These are phyloP conservation scores for Trididemnum clinides DNA, from an alignment of 23 tunicate species.

Conservation along the genomic window DNA sequence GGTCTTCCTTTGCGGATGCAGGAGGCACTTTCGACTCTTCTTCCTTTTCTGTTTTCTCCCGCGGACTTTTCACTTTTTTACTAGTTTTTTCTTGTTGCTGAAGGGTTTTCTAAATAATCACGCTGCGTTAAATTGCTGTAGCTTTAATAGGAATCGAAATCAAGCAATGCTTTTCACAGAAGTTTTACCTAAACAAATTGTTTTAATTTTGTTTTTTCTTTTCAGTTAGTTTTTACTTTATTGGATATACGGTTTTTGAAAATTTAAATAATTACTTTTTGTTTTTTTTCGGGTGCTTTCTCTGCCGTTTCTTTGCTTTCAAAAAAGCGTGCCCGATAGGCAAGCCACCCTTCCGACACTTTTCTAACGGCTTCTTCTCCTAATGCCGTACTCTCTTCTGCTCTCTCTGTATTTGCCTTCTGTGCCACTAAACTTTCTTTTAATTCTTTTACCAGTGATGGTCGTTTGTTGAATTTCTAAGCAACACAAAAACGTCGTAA, in stretches of 20 bases:
- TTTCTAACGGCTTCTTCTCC: not conserved
- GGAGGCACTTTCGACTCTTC: not conserved
- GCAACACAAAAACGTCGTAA: too few relatives aligned
- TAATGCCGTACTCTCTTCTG: not conserved
- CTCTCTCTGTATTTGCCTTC: not conserved
- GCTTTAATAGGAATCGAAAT: too few relatives aligned
- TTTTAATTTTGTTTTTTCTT: too few relatives aligned
- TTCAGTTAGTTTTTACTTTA: too few relatives aligned
- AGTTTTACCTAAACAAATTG: too few relatives aligned
- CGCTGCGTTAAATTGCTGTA: too few relatives aligned
- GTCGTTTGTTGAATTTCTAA: not conserved
- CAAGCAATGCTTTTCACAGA: too few relatives aligned
- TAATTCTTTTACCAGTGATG: not conserved
- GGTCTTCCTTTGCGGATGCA: not conserved
- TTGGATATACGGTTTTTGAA: too few relatives aligned
- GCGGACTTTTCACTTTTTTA: not conserved
- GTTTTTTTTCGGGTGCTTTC: not conserved
- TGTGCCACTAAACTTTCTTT: not conserved
- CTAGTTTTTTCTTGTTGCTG: too few relatives aligned
- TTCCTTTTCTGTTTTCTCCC: not conserved
- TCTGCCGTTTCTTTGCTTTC: not conserved
- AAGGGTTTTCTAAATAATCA: too few relatives aligned
- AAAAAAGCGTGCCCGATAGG: not conserved
- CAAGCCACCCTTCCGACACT: not conserved
- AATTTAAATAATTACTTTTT: too few relatives aligned